Evolutionary conservation across 2,797 vertebrate genomes (phyloP).

Genomic region (Bucorvus abyssinicus): DNA sequence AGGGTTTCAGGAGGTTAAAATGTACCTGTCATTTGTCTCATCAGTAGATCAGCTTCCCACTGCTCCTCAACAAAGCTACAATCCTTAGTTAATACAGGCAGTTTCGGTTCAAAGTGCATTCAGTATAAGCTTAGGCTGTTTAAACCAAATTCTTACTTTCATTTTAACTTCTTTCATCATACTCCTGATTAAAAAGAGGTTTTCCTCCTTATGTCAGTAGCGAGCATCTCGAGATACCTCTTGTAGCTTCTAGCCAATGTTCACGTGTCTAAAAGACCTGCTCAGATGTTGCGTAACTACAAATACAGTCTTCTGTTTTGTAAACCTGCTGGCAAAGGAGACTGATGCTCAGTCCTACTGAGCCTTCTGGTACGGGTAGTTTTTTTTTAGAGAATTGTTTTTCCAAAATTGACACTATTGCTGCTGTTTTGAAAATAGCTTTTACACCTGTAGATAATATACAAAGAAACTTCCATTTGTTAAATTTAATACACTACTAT

Average conservation of each 20-base stretch:
- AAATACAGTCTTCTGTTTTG: not conserved
- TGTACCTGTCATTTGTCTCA: not conserved
- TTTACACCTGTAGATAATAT: not conserved
- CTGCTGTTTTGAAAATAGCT: conserved; percentile 3
- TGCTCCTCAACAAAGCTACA: not conserved
- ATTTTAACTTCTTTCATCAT: not conserved
- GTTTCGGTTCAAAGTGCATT: not conserved
- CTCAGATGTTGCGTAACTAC: not conserved
- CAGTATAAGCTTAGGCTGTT: not conserved
- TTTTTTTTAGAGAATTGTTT: not conserved
- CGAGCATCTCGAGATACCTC: not conserved
- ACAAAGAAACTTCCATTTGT: not conserved
- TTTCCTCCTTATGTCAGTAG: not conserved
- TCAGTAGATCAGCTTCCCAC: not conserved
- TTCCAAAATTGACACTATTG: not conserved
- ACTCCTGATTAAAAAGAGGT: not conserved
- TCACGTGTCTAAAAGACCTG: not conserved
- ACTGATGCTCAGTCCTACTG: not conserved
- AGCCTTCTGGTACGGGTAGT: not conserved
- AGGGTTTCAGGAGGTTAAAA: not conserved
- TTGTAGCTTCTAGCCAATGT: not conserved
- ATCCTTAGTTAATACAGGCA: not conserved
- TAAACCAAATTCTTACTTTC: not conserved
- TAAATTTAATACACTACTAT: not conserved
- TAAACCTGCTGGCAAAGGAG: not conserved